These are phyloP conservation scores for Calameuta filiformis DNA, from an alignment of 2,888 invertebrate genomes.

Conservation along the genomic window DNA sequence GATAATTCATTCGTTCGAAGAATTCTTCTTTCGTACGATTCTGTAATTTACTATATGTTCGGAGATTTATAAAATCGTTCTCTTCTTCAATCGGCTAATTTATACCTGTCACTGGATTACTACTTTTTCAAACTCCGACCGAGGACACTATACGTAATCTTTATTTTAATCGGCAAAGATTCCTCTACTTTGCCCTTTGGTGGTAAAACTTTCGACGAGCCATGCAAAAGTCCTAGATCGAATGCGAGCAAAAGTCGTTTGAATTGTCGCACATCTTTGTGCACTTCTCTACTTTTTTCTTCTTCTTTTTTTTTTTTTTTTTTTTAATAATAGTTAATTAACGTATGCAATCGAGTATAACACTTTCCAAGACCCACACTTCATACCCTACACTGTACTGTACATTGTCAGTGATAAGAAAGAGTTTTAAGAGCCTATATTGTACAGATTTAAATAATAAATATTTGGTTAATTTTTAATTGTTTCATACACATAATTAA, in stretches of 20 bases:
- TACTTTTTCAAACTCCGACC: background rate
- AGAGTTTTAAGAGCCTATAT: constrained; percentile 58
- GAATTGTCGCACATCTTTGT: background rate
- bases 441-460: constrained; percentile 55
- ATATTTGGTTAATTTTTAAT: constrained; percentile 54
- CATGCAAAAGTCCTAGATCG: background rate
- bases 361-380: background rate
- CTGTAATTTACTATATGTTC: background rate
- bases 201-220: background rate
- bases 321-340: background rate
- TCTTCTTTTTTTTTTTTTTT: background rate
- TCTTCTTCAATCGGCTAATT: background rate
- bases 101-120: background rate
- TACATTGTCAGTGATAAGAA: constrained; percentile 56
- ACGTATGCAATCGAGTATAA: background rate
- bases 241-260: background rate
- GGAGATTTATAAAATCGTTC: background rate
- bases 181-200: background rate
- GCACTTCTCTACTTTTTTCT: background rate
- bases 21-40: background rate
- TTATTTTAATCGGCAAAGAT: background rate
- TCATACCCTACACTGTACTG: constrained; percentile 37
- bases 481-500: constrained; percentile 46
- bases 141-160: background rate
- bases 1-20: background rate